Conservation (phyloP, 2,113 vertebrate species). For the Alexandromys fortis region DNA sequence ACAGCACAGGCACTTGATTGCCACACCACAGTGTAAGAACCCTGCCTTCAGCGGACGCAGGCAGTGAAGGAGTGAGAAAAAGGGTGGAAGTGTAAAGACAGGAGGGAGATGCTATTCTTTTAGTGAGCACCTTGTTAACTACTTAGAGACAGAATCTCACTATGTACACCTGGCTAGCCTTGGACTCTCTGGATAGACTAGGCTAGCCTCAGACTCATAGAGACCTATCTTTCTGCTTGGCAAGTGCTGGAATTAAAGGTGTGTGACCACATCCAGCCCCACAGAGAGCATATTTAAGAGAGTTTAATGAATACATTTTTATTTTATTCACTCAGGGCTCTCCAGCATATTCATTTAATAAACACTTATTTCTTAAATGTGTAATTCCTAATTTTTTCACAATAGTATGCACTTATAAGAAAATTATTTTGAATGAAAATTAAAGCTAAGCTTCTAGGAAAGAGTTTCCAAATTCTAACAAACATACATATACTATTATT, state of each 20-base stretch:
- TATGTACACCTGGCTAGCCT: background rate
- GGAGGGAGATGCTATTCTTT: background rate
- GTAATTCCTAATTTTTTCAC: background rate
- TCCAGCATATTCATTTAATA: background rate
- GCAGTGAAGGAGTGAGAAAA: no score
- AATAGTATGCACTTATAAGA: background rate
- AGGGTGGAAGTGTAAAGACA: no score
- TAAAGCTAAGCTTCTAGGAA: background rate
- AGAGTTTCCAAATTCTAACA: background rate
- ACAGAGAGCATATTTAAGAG: background rate
- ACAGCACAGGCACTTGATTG: background rate
- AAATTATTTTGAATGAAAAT: background rate
- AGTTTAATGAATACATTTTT: background rate
- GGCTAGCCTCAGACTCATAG: background rate
- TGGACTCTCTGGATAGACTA: background rate
- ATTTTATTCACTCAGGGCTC: background rate
- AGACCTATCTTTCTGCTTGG: background rate
- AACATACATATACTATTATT: background rate
- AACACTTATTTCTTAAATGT: background rate
- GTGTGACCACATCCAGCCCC: background rate
- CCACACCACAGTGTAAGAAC: background rate
- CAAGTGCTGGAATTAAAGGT: background rate
- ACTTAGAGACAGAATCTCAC: background rate
- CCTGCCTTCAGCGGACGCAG: background rate
- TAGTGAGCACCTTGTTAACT: background rate